Evolutionary conservation across 2,888 invertebrate genomes (phyloP).

Genomic region (Epirrita christyi): DNA sequence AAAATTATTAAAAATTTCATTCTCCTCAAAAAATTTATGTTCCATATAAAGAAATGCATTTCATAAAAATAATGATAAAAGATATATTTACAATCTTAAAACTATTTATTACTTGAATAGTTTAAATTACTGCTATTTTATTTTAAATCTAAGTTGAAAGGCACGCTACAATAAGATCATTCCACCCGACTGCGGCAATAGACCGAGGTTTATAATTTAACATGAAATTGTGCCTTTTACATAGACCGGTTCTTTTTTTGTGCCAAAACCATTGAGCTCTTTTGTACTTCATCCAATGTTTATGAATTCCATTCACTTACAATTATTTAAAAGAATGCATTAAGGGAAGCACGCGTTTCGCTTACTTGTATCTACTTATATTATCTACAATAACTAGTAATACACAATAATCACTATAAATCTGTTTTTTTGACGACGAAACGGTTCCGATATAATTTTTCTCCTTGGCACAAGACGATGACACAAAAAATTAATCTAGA

Average conservation of each 20-base stretch:
- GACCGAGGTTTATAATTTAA: slow-evolving; percentile 14
- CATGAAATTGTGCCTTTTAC: slow-evolving; percentile 49
- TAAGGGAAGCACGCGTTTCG: slow-evolving; percentile 77
- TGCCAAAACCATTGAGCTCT: slow-evolving; percentile 39
- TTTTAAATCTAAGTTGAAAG: slow-evolving; percentile 60
- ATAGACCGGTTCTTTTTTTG: slow-evolving; percentile 28
- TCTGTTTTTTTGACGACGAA: slow-evolving; percentile 43
- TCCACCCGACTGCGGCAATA: slow-evolving; percentile 21
- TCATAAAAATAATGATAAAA: slow-evolving; percentile 80
- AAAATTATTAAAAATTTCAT: slow-evolving; percentile 78
- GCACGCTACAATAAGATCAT: slow-evolving; percentile 60
- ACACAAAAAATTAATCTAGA: slow-evolving; percentile 66
- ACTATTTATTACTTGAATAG: slow-evolving; percentile 51
- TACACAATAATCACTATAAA: slow-evolving; percentile 60
- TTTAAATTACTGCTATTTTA: slow-evolving; percentile 69
- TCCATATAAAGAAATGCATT: slow-evolving; percentile 82
- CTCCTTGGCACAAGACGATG: slow-evolving; percentile 80
- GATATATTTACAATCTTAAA: slow-evolving; percentile 75
- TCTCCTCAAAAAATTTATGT: slow-evolving; percentile 71
- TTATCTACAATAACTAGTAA: slow-evolving; percentile 57
- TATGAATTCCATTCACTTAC: slow-evolving; percentile 35
- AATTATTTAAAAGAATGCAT: slow-evolving; percentile 41
- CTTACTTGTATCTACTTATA: slow-evolving; percentile 61
- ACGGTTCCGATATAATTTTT: slow-evolving; percentile 53
- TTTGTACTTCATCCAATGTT: slow-evolving; percentile 54